phyloP scores from a whole-genome alignment of 2,888 invertebrate genomes.

The Coleophora flavipennella region DNA sequence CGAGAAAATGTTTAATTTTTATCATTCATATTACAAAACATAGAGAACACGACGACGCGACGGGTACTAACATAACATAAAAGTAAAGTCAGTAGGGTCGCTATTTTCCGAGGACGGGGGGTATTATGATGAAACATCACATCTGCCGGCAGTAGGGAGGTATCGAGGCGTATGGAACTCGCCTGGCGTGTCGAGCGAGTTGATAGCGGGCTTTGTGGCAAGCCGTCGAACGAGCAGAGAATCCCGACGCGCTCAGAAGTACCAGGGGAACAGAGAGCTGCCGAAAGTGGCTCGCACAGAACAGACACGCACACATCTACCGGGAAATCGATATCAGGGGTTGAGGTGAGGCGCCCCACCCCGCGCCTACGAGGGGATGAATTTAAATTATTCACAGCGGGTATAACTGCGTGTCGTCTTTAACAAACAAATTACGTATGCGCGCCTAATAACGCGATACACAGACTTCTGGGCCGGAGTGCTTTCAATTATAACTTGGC shows the following conservation, averaged over 20 bases:
- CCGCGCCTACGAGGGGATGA: conserved; percentile 56
- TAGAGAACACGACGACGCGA: too few species aligned
- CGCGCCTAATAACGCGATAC: conserved; percentile 67
- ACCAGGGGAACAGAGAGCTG: conserved; percentile 42
- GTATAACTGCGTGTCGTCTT: conserved; percentile 70
- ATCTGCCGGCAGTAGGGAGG: conserved; percentile 3
- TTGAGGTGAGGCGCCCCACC: conserved; percentile 29
- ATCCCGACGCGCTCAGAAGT: conserved; percentile 41
- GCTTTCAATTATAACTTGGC: conserved; percentile 66
- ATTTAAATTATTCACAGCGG: conserved; percentile 72
- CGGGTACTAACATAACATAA: too few species aligned
- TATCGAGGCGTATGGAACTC: conserved; percentile 20
- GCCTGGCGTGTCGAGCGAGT: conserved; percentile 44
- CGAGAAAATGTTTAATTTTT: conserved; percentile 30
- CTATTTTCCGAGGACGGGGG: too few species aligned
- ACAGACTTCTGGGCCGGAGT: conserved; percentile 55
- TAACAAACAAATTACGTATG: conserved; percentile 72
- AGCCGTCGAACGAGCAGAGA: conserved; percentile 52
- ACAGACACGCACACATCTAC: conserved; percentile 31
- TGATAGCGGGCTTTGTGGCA: conserved; percentile 54
- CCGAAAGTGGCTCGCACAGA: conserved; percentile 39
- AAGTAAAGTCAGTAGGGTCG: too few species aligned
- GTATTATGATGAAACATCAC: conserved; percentile 14
- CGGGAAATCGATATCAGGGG: conserved; percentile 51
- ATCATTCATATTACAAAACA: too few species aligned